Base-by-base conservation (phyloP, 2,797 vertebrate species). In the Chromobotia macracanthus region DNA sequence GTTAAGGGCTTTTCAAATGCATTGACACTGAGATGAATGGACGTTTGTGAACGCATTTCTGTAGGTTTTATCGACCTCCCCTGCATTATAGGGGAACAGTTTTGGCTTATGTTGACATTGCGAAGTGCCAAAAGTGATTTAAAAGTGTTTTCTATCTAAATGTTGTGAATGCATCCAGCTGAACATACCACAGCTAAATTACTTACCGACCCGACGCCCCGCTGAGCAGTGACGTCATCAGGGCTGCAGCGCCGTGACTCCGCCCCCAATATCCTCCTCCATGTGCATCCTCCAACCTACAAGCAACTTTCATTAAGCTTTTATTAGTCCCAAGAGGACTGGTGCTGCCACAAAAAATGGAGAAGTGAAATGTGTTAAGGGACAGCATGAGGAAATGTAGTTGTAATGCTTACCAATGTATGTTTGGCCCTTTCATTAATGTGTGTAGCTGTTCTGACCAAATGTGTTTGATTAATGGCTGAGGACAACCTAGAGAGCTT, bases 191-290 rank as follows among this genome's bases (percentile, higher is more conserved):
- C 38, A 35, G 63, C 61, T 79, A 79, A 79, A 85, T 79, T 85
- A 61, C 64, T 77, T 81, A 83, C 81, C 78, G 84, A 85, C 76
- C 81, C 44, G 19, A 5, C 44, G 11, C 18, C n/a, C 64, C 72
- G 55, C 77, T 35, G 13, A 73, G 21, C 58, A 53, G 44, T 58
- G 23, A 25, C 38, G 9, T 51, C 16, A n/a, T 67, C 48, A 60
- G 65, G 70, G 53, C 21, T 70, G 51, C 21, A 31, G 50, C 61
- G 65, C 65, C 55, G 23, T 66, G 44, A 9, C 38, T 75, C 44
- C 50, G 7, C 18, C 60, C 51, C 38, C 56, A 38, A 11, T 68
- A 38, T 46, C 7, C 70, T 80, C 44, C 44, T 63, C 31, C 38
- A 7, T 23, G 21, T 68, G 50, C n/a, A n/a, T n/a, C n/a, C n/a